Evolutionary conservation across 2,797 vertebrate genomes (phyloP), one percentile per base, ranked within the genome.

Genomic region (Pyrocephalus nanus): DNA sequence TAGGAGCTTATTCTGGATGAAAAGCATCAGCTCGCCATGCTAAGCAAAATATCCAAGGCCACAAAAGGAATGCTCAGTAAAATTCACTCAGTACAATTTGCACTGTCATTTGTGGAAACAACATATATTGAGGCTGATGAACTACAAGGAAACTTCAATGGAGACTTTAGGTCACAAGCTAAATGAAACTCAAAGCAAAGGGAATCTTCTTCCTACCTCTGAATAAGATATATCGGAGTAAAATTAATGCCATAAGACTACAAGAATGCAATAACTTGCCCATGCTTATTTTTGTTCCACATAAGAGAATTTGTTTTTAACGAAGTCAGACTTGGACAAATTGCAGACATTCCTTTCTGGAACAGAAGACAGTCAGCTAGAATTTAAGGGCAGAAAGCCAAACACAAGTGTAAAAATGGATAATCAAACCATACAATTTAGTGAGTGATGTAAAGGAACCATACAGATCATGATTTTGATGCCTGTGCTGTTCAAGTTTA

Each of bases 311-410:
- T 91, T 67, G 53, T 70, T 85, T 96, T 64, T 79, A 90, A 92
- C 38, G 0, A 71, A 96, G 36, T 64, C 77, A 94, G 86, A 91
- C 55, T 92, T 89, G 66, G 84, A 86, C 60, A 82, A 80, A 75
- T 64, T 90, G 71, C 51, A 94, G 85, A 92, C 91, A 95, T 96
- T 84, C 94, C 70, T 77, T 81, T 66, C 70, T 74, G 42, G 53
- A 80, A 93, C n/a, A 95, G 74, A 90, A 92, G 90, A 89, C 16
- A 94, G n/a, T n/a, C n/a, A n/a, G 69, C 38, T 89, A 90, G 45
- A 85, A 95, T 61, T 82, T 67, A 85, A 92, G 50, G 91, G 88
- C 82, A 90, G 55, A 81, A 47, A 90, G 82, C 79, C 86, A 96
- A 90, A 92, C 0, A 2, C 8, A 67, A 95, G 53, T 43, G 57